These are phyloP conservation scores for Tor tambroides DNA, from an alignment of 2,113 vertebrate species.

Conservation along the genomic window DNA sequence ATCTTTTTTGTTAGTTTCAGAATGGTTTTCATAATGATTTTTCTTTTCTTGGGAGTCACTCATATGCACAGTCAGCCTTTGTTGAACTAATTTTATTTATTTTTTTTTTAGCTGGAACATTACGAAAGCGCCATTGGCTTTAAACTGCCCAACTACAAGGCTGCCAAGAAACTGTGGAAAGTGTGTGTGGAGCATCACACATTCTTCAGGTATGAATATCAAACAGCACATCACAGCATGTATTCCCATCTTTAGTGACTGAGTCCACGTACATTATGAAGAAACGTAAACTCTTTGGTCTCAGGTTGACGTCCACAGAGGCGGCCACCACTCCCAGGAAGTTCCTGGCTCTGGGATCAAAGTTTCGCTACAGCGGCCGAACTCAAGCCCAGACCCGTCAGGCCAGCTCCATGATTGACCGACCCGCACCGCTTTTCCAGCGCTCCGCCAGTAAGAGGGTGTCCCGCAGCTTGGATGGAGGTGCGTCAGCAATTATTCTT, in stretches of 20 bases:
- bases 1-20: background rate
- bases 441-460: conserved; percentile 93
- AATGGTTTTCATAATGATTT: background rate
- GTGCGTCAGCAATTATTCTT: conserved; percentile 64
- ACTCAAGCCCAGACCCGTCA: conserved; percentile 95
- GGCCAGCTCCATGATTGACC: conserved; percentile 94
- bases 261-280: background rate
- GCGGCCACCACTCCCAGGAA: conserved; percentile 89
- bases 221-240: background rate
- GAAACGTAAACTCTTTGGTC: background rate
- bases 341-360: conserved; percentile 93
- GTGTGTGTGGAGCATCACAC: conserved; percentile 99
- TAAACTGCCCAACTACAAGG: conserved; percentile 95
- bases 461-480: conserved; percentile 93
- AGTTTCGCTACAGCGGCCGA: conserved; percentile 96
- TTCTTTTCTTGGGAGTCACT: background rate
- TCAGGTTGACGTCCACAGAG: conserved; percentile 92
- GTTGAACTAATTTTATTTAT: background rate
- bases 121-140: conserved; percentile 98
- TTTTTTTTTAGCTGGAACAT: conserved; percentile 83
- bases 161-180: conserved; percentile 99
- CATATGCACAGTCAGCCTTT: background rate
- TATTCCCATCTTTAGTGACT: background rate
- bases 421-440: conserved; percentile 92
- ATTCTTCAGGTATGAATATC: conserved; percentile 88